A percentile compares a stretch with the other conserved stretches of the same genome.
Evolutionary conservation across 2,113 vertebrate species (phyloP).

Genomic region (Chaetorhynchus papuensis): DNA sequence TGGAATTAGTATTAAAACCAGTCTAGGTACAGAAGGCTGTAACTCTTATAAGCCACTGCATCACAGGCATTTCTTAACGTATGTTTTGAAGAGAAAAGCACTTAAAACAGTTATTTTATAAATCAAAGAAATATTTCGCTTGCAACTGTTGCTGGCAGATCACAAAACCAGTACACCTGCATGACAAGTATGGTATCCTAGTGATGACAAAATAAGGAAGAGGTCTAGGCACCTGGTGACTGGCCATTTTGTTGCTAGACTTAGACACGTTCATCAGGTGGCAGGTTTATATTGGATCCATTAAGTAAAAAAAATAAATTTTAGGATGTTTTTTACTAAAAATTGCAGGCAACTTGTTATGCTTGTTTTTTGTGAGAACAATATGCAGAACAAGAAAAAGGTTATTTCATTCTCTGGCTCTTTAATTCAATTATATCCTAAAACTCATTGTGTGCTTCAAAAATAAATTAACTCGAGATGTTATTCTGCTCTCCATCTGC

Average conservation of each 20-base stretch:
- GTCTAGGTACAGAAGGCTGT: not conserved
- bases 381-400: slow-evolving; percentile 25
- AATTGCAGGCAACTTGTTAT: not conserved
- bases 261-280: not conserved
- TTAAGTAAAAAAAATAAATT: not conserved
- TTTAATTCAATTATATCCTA: slow-evolving; percentile 76
- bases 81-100: not conserved
- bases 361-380: not conserved
- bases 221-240: not conserved
- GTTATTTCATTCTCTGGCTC: slow-evolving; percentile 37
- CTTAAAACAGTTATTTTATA: not conserved
- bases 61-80: not conserved
- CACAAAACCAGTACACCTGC: not conserved
- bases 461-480: slow-evolving; percentile 78
- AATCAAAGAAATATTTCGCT: not conserved
- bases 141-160: not conserved
- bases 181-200: not conserved
- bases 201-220: not conserved
- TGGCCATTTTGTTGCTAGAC: not conserved
- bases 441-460: slow-evolving; percentile 70
- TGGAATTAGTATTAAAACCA: not conserved
- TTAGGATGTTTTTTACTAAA: not conserved
- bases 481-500: slow-evolving; percentile 74
- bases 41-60: not conserved
- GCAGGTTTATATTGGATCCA: not conserved